phyloP scores from a whole-genome alignment of 37 sponge, comb jelly and placozoan genomes.

The Corticium candelabrum region DNA sequence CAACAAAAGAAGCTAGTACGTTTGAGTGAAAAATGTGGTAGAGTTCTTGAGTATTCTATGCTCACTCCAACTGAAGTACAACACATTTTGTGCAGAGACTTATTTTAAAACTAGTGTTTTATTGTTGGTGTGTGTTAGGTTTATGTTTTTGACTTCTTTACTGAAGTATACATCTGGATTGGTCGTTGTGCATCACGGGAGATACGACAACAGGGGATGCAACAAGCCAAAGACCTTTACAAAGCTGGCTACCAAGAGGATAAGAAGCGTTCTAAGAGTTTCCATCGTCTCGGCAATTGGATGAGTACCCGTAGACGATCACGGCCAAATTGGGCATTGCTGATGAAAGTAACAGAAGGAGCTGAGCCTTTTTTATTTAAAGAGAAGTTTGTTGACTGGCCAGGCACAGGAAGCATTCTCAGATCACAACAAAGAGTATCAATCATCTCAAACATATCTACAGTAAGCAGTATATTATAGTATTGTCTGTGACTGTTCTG shows the following conservation, averaged over 20 bases:
- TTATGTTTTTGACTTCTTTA: constrained; percentile 69
- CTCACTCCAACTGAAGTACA: no score
- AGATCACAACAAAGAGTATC: no score
- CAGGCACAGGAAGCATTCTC: constrained; percentile 74
- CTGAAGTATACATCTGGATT: constrained; percentile 89
- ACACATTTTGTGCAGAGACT: no score
- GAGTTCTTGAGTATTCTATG: no score
- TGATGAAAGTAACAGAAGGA: constrained; percentile 50
- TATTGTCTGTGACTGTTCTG: no score
- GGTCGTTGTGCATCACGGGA: constrained; percentile 16
- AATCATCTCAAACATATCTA: no score
- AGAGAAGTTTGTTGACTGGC: constrained; percentile 97
- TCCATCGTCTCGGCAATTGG: constrained; percentile 10
- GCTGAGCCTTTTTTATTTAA: constrained; percentile 68
- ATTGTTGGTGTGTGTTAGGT: constrained; percentile 65
- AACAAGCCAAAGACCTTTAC: constrained; percentile 57
- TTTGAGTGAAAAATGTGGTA: neutral
- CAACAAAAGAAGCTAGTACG: neutral
- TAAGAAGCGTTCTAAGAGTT: no score
- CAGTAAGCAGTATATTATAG: no score
- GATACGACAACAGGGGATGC: constrained; percentile 26
- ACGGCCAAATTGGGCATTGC: constrained; percentile 49
- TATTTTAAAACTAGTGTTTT: neutral
- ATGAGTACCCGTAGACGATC: neutral
- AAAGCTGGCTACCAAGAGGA: constrained; percentile 39